Base-by-base conservation (phyloP, 2,797 vertebrate genomes). In the Anguilla marmorata region DNA sequence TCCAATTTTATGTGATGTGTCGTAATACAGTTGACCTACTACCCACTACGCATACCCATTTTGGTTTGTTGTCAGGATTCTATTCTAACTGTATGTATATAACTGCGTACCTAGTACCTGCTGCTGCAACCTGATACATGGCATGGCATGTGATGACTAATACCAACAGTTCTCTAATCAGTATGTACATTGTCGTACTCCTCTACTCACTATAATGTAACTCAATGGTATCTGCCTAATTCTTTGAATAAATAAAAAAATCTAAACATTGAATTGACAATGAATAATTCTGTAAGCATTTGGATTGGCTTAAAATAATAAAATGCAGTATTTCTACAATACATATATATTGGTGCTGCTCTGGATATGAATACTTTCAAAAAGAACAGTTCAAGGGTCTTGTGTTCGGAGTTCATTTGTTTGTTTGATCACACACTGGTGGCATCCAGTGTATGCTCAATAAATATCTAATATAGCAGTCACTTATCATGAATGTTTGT, bases 391-490 rank as follows among this genome's bases (percentile, higher is more conserved):
- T n/a, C n/a, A 72, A 72, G 27, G 27, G 69, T 72, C 33, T 33
- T 37, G 37, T 41, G 74, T 21, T 76, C 33, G 14, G 56, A 16
- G 14, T 58, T 58, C 56, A 58, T 76, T 37, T 5, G 30, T 37
- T 52, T 56, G 74, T 79, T 30, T 85, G 66, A 79, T 80, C 72
- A 63, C 45, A 33, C 72, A 8, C 58, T 56, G 63, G 74, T n/a
- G n/a, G 63, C 45, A 45, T 58, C 21, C 74, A 86, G 56, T 69
- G 79, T 84, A 27, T 84, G 79, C 19, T 63, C 79, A 74, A 89
- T 76, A 89, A 83, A 87, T 84, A 84, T 58, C 58, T 84, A 54
- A 87, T 89, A 41, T 63, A 48, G 37, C 76, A 45, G 69, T 87
- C 52, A 30, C 33, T 33, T 41, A 84, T 89, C 66, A 79, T 87